Percentiles rank a stretch among this genome's conserved stretches.
Evolutionary conservation across 2,113 vertebrate species (phyloP).

Genomic region (Struthio camelus): DNA sequence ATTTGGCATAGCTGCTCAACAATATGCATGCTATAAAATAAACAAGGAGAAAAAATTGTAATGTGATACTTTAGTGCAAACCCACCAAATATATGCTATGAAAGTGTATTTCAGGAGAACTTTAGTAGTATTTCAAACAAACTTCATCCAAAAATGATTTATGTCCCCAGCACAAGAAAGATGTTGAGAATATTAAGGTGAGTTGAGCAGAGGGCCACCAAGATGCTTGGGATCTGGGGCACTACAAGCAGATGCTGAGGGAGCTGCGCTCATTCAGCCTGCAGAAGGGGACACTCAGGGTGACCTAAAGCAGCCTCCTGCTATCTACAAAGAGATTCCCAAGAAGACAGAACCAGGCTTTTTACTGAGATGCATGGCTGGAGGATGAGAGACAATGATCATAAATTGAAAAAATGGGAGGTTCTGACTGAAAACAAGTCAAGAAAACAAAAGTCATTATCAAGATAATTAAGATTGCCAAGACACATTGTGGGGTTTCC

Average conservation of each 20-base stretch:
- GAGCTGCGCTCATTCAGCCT: neutral
- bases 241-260: neutral
- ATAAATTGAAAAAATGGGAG: too few relatives aligned
- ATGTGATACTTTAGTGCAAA: neutral
- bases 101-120: neutral
- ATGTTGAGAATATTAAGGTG: neutral
- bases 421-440: neutral
- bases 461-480: neutral
- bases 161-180: neutral
- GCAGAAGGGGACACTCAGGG: rapidly evolving
- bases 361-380: neutral
- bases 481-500: too few relatives aligned
- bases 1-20: neutral
- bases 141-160: neutral
- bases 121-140: neutral
- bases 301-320: neutral
- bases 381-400: too few relatives aligned
- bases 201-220: neutral
- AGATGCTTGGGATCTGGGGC: rapidly evolving
- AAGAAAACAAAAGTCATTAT: rapidly evolving
- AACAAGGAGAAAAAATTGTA: neutral
- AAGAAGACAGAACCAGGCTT: neutral
- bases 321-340: neutral
- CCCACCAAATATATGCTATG: neutral
- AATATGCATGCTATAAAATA: neutral